Evolutionary conservation across 2,888 invertebrate genomes (phyloP).

Genomic region (Drosophila pseudotakahashii): DNA sequence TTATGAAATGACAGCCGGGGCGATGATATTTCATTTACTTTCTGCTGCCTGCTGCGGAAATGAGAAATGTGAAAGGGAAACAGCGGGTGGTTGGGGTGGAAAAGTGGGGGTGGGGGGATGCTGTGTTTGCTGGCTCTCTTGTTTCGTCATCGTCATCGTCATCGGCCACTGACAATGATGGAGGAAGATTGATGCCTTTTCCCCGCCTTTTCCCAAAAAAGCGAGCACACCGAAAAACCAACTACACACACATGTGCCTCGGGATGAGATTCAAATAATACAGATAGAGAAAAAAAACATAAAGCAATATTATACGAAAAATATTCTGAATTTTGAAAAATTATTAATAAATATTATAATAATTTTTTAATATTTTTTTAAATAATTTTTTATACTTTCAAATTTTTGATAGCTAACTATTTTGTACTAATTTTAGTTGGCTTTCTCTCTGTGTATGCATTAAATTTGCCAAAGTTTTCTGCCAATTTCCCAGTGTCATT

Average conservation of each 20-base stretch:
- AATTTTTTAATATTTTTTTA: no score
- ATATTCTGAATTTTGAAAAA: no score
- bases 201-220: conserved; percentile 23
- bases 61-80: conserved; percentile 31
- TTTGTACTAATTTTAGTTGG: no score
- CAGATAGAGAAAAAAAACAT: not conserved
- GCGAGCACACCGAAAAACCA: conserved; percentile 4
- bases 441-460: conserved; percentile 26
- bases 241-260: conserved; percentile 4
- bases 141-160: conserved; percentile 55
- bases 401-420: no score
- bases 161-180: conserved; percentile 74
- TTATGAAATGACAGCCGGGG: conserved; percentile 66
- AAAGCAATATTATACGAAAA: no score
- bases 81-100: not conserved
- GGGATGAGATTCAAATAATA: not conserved
- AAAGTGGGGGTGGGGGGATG: conserved; percentile 42
- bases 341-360: no score
- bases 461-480: conserved; percentile 15
- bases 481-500: conserved; percentile 30
- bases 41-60: conserved; percentile 44
- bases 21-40: conserved; percentile 74
- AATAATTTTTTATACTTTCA: no score
- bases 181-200: conserved; percentile 73
- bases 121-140: conserved; percentile 44